These are phyloP conservation scores for Ornithorhynchus anatinus DNA, from an alignment of 2,113 vertebrate genomes.

Conservation along the genomic window DNA sequence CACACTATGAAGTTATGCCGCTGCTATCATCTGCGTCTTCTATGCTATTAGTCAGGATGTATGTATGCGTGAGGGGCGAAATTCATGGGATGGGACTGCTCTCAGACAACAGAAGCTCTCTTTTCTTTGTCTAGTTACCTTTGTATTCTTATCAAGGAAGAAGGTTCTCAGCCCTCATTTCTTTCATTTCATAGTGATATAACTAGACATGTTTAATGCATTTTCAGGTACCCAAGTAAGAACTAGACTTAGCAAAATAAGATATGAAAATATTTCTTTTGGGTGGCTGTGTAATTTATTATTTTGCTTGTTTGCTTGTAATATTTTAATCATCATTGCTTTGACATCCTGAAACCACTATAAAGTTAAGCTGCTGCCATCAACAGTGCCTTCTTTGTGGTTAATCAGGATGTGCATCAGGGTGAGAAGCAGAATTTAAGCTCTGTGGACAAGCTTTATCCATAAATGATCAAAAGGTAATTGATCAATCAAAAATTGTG, in stretches of 20 bases:
- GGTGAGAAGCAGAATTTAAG: too few species aligned
- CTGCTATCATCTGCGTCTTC: not conserved
- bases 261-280: not conserved
- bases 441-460: too few species aligned
- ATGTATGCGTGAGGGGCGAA: not conserved
- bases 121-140: not conserved
- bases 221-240: not conserved
- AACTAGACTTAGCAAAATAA: not conserved
- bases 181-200: not conserved
- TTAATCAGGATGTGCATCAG: too few species aligned
- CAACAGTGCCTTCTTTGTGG: too few species aligned
- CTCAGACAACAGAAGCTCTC: not conserved
- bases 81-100: too few species aligned
- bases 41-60: not conserved
- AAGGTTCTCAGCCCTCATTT: too few species aligned
- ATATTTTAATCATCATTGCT: too few species aligned
- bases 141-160: constrained; percentile 2
- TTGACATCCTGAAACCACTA: too few species aligned
- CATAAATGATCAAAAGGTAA: too few species aligned
- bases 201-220: not conserved
- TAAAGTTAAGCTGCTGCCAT: too few species aligned
- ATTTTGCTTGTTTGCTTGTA: rapidly evolving
- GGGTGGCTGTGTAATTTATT: constrained; percentile 14
- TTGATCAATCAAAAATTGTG: too few species aligned
- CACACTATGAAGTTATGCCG: not conserved